Evolutionary conservation across 2,888 invertebrate genomes (phyloP).

Genomic region (Ryuthela nishihirai): DNA sequence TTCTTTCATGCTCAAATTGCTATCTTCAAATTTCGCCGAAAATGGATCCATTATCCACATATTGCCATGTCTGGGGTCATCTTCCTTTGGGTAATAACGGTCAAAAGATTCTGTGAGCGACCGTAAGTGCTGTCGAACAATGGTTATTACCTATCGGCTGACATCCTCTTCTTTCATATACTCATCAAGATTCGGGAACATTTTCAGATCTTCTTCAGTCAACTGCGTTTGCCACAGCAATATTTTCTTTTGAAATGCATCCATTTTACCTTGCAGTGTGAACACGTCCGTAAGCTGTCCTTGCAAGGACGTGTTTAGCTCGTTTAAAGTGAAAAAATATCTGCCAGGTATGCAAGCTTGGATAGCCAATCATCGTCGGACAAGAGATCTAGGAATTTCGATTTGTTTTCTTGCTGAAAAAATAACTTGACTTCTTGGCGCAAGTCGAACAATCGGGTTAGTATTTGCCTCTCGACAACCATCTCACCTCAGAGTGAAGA

Average conservation of each 20-base stretch:
- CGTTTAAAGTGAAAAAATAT: conserved; percentile 4
- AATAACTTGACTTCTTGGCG: no score
- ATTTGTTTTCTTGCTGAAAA: no score
- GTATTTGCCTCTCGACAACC: conserved; percentile 2
- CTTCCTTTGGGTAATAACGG: conserved; percentile 7
- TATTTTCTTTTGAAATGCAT: conserved; percentile 5
- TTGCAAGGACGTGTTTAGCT: not conserved
- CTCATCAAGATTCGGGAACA: conserved; percentile 2
- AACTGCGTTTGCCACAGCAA: not conserved
- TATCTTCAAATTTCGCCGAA: no score
- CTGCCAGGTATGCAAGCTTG: conserved; percentile 6
- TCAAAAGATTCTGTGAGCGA: conserved; percentile 1
- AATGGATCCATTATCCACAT: no score
- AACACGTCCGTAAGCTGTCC: conserved; percentile 1
- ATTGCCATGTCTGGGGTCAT: conserved; percentile 1
- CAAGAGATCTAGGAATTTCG: not conserved
- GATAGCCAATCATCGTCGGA: not conserved
- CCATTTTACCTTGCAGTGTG: not conserved
- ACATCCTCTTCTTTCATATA: not conserved
- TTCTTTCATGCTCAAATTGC: no score
- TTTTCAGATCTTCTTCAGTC: not conserved
- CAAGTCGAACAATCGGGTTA: no score
- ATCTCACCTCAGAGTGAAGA: conserved; percentile 9
- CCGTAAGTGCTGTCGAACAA: conserved; percentile 3
- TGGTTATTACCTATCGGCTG: conserved; percentile 1